These are phyloP conservation scores for Petrocephalus zakoni DNA, from an alignment of 2,113 vertebrate genomes.

Conservation along the genomic window DNA sequence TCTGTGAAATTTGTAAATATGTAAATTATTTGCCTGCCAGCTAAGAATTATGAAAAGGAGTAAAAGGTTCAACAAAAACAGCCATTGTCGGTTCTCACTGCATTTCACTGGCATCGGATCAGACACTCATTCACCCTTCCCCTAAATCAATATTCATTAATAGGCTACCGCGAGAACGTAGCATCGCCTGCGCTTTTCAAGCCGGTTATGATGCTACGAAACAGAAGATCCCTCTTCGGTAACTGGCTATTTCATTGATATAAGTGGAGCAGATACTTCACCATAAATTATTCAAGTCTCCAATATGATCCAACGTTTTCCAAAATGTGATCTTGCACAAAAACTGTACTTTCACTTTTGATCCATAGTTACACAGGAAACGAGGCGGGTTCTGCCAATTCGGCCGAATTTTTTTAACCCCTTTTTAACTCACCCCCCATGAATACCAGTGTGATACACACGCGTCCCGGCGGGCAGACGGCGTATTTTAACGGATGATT, in stretches of 20 bases:
- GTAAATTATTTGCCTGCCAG: constrained; percentile 43
- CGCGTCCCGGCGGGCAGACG: background rate
- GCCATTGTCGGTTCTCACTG: background rate
- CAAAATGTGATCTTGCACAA: background rate
- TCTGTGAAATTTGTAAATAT: constrained; percentile 57
- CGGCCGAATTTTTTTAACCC: background rate
- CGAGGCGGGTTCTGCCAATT: background rate
- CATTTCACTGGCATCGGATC: background rate
- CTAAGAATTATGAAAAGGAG: constrained; percentile 34
- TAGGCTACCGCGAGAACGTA: background rate
- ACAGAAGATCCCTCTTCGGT: background rate
- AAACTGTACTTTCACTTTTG: background rate
- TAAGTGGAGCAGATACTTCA: background rate
- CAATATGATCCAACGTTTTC: background rate
- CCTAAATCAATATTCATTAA: background rate
- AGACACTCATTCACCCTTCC: background rate
- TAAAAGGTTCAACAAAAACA: constrained; percentile 30
- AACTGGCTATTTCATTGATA: background rate
- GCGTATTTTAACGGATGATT: background rate
- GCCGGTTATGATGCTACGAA: background rate
- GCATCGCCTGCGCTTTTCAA: background rate
- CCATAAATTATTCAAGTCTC: background rate
- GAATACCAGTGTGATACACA: background rate
- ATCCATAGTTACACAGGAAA: background rate
- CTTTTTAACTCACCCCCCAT: background rate